Evolutionary conservation across 2,797 vertebrate genomes (phyloP), one percentile per base, ranked within the genome.

Genomic region (Rhincodon typus): DNA sequence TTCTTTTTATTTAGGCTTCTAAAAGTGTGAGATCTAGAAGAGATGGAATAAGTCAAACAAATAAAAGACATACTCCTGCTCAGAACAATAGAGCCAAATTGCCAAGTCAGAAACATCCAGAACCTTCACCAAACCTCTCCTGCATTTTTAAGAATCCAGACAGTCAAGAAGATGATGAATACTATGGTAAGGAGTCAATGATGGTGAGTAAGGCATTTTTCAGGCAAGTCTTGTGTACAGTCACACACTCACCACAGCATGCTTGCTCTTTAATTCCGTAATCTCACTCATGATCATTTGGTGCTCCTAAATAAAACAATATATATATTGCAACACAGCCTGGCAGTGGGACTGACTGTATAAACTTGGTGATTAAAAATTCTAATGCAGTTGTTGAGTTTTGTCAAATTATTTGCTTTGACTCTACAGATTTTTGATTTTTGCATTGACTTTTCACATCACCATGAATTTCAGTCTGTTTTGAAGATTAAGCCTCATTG

Each of bases 101-200:
- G 86, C 95, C 0, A 19, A 15, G 8, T 95, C 53, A 0, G 0
- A 12, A 96, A 74, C 96, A 97, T 95, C 96, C 94, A 0, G 23
- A 96, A 4, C 96, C 96, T 74, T 95, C 96, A 23, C 97, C 97
- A n/a, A 97, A 96, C 88, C 50, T 96, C 84, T 98, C 97, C 2
- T 96, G 96, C 95, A 96, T 97, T 96, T 79, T 95, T 95, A 97
- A 96, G 27, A 95, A 97, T 94, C 66, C 86, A 0, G 97, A 96
- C 96, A 95, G 42, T 50, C 96, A 96, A 74, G 96, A 96, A 0
- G 96, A 97, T 1, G 97, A 97, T 1, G 97, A 97, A 82, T 96
- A 96, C 0, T 98, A 98, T 96, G 97, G 98, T 98, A 87, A 96
- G 97, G 97, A 95, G 96, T 96, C 66, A 91, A 67, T 91, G 90